Evolutionary conservation across 2,888 invertebrate genomes (phyloP).

Genomic region (Tetranychus truncatus): DNA sequence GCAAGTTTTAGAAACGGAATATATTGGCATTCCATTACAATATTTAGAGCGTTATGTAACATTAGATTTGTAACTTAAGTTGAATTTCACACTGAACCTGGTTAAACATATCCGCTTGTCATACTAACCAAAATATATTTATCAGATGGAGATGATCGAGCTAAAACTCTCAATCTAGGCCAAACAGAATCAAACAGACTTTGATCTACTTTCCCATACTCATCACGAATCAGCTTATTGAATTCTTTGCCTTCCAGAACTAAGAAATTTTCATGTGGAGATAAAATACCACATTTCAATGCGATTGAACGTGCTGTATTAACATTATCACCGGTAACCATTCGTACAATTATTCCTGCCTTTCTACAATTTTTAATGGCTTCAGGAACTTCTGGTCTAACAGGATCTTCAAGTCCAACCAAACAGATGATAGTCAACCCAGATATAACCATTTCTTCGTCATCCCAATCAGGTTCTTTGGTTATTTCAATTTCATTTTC

Average conservation of each 20-base stretch:
- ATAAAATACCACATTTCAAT: constrained; percentile 83
- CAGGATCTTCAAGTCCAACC: constrained; percentile 33
- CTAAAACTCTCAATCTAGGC: constrained; percentile 85
- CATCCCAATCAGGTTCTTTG: constrained; percentile 85
- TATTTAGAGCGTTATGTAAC: too few relatives aligned
- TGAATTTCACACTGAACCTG: too few relatives aligned
- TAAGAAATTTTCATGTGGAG: constrained; percentile 82
- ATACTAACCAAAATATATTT: constrained; percentile 64
- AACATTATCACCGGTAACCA: constrained; percentile 99
- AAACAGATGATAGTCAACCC: constrained; percentile 78
- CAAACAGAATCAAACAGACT: constrained; percentile 85
- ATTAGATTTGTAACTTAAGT: too few relatives aligned
- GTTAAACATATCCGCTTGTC: background rate
- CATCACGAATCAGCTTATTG: constrained; percentile 72
- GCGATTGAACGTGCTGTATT: constrained; percentile 97
- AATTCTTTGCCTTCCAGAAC: constrained; percentile 95
- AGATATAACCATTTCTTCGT: constrained; percentile 76
- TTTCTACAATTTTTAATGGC: constrained; percentile 89
- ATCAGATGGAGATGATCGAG: constrained; percentile 91
- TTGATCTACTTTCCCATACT: constrained; percentile 76
- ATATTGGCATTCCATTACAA: too few relatives aligned
- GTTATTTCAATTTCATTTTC: constrained; percentile 40
- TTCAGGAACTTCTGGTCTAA: constrained; percentile 41
- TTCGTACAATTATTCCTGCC: constrained; percentile 93
- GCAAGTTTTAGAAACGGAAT: too few relatives aligned